phyloP scores from a whole-genome alignment of 2,113 vertebrate genomes.

The Mirounga angustirostris region DNA sequence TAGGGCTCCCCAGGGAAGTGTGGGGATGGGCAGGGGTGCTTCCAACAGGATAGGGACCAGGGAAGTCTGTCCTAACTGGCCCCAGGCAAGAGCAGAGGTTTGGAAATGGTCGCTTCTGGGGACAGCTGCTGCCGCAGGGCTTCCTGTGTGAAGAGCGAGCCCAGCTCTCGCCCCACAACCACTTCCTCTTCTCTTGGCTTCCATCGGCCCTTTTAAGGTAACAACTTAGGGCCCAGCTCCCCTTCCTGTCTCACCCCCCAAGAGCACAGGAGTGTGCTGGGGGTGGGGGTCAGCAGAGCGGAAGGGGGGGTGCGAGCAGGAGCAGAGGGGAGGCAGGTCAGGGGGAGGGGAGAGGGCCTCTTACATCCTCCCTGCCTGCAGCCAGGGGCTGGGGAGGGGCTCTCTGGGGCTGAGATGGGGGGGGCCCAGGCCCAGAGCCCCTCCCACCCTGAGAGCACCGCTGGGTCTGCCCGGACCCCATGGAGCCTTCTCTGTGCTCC shows the following conservation, averaged over 20 bases:
- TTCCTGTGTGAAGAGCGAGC: constrained; percentile 73
- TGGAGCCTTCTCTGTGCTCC: neutral
- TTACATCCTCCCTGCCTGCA: neutral
- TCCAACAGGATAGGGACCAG: neutral
- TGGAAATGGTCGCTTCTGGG: constrained; percentile 76
- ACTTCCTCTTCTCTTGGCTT: constrained; percentile 82
- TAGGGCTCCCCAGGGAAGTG: neutral
- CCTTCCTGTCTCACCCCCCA: constrained; percentile 74
- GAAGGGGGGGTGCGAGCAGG: neutral
- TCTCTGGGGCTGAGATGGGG: neutral
- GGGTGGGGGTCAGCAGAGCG: neutral
- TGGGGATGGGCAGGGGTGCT: neutral
- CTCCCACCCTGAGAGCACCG: neutral
- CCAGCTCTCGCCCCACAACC: constrained; percentile 75
- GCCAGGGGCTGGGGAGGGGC: neutral
- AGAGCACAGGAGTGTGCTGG: neutral
- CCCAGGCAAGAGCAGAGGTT: constrained; percentile 54
- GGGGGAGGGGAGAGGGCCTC: neutral
- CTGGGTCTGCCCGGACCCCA: neutral
- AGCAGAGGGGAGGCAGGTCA: neutral
- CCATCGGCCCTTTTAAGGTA: constrained; percentile 84
- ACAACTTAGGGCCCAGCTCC: constrained; percentile 66
- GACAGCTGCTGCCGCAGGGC: constrained; percentile 54
- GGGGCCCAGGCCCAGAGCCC: neutral
- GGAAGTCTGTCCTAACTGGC: neutral